Evolutionary conservation across 1,140 invertebrate species (phyloP).

Genomic region (Mizuhopecten yessoensis): DNA sequence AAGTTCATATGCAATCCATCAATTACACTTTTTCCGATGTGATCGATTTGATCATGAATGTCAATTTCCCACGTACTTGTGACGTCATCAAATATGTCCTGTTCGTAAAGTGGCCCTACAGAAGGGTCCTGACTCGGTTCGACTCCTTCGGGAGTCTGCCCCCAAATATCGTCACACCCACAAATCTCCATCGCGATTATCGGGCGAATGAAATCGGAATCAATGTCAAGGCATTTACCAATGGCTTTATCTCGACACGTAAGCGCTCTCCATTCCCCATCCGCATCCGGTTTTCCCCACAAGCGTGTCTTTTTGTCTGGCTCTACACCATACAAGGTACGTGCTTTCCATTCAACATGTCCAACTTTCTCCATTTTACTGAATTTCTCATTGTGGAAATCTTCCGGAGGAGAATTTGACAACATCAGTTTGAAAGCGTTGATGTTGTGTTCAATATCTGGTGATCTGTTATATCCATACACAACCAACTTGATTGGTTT

Average conservation of each 20-base stretch:
- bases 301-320: constrained; percentile 69
- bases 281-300: constrained; percentile 78
- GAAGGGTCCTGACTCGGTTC: constrained; percentile 62
- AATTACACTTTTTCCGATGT: constrained; percentile 76
- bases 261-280: constrained; percentile 75
- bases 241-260: constrained; percentile 76
- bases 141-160: constrained; percentile 67
- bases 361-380: constrained; percentile 82
- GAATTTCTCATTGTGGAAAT: constrained; percentile 80
- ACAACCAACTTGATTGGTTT: constrained; percentile 79
- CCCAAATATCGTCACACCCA: constrained; percentile 71
- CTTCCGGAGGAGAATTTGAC: constrained; percentile 72
- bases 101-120: constrained; percentile 74
- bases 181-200: constrained; percentile 75
- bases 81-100: constrained; percentile 79
- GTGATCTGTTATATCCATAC: constrained; percentile 75
- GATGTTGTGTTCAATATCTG: constrained; percentile 80
- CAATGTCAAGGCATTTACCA: constrained; percentile 76
- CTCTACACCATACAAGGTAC: constrained; percentile 73
- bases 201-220: constrained; percentile 79
- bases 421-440: constrained; percentile 80
- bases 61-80: constrained; percentile 79
- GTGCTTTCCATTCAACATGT: constrained; percentile 76
- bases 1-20: constrained; percentile 79
- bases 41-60: constrained; percentile 81